Percentiles rank a stretch among this genome's conserved stretches.
These are phyloP conservation scores for Myrmophylax atrothorax DNA, from an alignment of 2,113 vertebrate species.

Conservation along the genomic window DNA sequence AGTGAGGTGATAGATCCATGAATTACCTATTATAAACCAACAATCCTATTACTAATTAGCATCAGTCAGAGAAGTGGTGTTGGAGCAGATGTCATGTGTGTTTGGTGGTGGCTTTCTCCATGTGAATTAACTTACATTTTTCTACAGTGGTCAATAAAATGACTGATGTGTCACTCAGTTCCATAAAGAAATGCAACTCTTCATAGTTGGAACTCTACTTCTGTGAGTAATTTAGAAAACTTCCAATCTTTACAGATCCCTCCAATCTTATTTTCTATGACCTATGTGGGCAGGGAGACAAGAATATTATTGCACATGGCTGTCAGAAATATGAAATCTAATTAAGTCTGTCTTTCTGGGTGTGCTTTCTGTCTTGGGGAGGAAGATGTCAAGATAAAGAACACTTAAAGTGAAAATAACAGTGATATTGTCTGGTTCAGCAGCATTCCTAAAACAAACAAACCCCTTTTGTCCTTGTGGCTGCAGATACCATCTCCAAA, in stretches of 20 bases:
- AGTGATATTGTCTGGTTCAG: neutral
- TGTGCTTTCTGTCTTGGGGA: neutral
- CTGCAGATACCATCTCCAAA: neutral
- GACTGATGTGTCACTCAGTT: neutral
- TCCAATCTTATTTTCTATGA: neutral
- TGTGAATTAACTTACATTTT: neutral
- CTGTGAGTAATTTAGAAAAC: neutral
- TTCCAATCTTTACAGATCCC: neutral
- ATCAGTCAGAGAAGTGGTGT: neutral
- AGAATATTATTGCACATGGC: neutral
- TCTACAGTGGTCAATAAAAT: neutral
- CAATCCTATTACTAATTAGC: neutral
- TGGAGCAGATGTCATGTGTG: neutral
- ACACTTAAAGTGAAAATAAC: neutral
- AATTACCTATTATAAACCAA: neutral
- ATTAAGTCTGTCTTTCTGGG: neutral
- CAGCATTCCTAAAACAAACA: neutral
- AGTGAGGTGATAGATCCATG: neutral
- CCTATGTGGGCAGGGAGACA: neutral
- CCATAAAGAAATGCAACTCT: rapidly evolving
- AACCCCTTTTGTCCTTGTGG: neutral
- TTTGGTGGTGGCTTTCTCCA: neutral
- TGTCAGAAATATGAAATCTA: slow-evolving; percentile 4
- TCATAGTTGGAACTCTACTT: neutral
- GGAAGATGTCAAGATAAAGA: neutral